Evolutionary conservation across 2,888 invertebrate species (phyloP).

Genomic region (Drosophila diplacantha): DNA sequence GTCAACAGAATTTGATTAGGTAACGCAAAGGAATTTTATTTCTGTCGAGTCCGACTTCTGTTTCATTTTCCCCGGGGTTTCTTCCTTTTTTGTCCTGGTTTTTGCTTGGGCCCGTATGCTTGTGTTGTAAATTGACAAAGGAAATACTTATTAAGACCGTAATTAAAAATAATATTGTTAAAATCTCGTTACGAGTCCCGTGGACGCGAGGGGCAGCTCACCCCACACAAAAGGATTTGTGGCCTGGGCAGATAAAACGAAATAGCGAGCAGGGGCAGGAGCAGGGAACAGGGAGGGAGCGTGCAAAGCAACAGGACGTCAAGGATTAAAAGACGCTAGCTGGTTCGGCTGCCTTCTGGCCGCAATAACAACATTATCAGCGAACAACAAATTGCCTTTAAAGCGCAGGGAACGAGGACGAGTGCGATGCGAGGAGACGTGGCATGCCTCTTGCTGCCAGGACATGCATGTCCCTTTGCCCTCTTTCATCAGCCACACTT

Average conservation of each 20-base stretch:
- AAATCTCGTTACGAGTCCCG: conserved; percentile 46
- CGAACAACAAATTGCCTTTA: conserved; percentile 63
- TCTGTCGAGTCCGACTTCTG: conserved; percentile 25
- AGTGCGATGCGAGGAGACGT: conserved; percentile 23
- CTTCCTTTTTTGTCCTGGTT: not conserved
- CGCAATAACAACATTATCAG: conserved; percentile 58
- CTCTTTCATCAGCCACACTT: conserved; percentile 7
- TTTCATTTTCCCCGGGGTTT: conserved; percentile 7
- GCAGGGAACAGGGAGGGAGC: not conserved
- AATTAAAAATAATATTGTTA: conserved; percentile 69
- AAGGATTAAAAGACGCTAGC: conserved; percentile 64
- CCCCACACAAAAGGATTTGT: conserved; percentile 45
- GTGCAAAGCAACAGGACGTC: conserved; percentile 62
- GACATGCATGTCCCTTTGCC: conserved; percentile 37
- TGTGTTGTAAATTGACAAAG: conserved; percentile 48
- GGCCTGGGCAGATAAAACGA: conserved; percentile 42
- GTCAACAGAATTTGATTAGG: conserved; percentile 35
- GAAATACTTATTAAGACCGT: conserved; percentile 61
- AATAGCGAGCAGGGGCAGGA: conserved; percentile 17
- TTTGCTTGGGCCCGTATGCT: not conserved
- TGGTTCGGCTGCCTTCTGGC: conserved; percentile 38
- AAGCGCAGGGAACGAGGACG: conserved; percentile 41
- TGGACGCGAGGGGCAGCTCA: conserved; percentile 3
- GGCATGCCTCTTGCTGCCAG: conserved; percentile 37
- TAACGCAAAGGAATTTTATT: conserved; percentile 15